Evolutionary conservation across 2,113 vertebrate species (phyloP).

Genomic region (Glaucomys volans): DNA sequence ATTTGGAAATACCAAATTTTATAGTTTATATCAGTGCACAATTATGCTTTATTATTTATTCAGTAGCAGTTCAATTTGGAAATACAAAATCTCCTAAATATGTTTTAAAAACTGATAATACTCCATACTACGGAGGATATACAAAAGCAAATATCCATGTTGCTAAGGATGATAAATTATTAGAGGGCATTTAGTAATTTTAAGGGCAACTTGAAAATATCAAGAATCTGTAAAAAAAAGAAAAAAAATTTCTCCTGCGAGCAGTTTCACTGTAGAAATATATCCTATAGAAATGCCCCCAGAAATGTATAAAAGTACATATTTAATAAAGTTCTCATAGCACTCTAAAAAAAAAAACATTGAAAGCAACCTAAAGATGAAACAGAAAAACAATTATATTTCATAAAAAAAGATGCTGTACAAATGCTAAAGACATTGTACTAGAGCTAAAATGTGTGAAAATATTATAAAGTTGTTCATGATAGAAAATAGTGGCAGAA

Average conservation of each 20-base stretch:
- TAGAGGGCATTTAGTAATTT: not conserved
- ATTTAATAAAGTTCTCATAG: not conserved
- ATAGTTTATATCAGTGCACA: not conserved
- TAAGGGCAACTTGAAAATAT: constrained; percentile 8
- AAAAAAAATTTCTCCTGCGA: not conserved
- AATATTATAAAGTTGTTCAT: not conserved
- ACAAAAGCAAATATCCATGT: not conserved
- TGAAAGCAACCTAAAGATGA: constrained; percentile 4
- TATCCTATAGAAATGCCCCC: not conserved
- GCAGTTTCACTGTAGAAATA: not conserved
- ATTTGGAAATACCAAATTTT: not conserved
- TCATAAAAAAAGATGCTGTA: not conserved
- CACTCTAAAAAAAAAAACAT: not conserved
- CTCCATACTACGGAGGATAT: not conserved
- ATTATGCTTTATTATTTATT: not conserved
- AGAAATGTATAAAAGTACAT: not conserved
- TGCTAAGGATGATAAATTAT: constrained; percentile 1
- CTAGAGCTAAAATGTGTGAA: not conserved
- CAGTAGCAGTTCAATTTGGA: not conserved
- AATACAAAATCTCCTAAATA: not conserved
- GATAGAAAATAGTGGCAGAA: not conserved
- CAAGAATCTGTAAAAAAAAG: not conserved
- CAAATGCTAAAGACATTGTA: not conserved
- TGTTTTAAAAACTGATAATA: not conserved
- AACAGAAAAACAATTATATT: not conserved